Conservation (phyloP, 2,797 vertebrate species). For the Urosaurus nigricauda region DNA sequence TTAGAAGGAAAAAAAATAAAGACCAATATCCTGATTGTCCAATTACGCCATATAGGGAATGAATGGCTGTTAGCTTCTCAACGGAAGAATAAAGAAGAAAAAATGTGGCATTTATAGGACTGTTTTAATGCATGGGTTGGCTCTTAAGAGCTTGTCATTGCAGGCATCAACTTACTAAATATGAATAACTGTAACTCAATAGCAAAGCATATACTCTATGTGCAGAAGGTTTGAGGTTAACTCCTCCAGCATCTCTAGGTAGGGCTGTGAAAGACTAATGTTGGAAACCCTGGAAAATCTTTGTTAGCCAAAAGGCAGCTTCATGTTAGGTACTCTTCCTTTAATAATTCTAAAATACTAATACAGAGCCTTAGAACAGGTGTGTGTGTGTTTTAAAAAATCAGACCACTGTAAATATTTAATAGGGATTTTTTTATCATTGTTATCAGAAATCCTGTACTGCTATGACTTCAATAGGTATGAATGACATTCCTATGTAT, state of each 20-base stretch:
- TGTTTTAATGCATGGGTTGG: neutral
- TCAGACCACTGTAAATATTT: conserved; percentile 11
- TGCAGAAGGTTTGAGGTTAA: neutral
- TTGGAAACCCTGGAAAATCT: neutral
- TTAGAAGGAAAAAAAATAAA: neutral
- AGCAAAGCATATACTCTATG: neutral
- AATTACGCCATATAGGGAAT: neutral
- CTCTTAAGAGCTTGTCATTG: neutral
- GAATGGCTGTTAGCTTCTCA: too few relatives aligned
- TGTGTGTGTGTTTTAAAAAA: neutral
- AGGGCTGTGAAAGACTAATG: neutral
- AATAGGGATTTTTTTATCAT: neutral
- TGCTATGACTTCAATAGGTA: neutral
- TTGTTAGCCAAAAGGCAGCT: neutral
- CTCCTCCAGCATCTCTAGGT: neutral
- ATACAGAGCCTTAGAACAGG: neutral
- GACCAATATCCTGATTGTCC: neutral
- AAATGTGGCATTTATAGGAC: neutral
- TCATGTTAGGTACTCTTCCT: neutral
- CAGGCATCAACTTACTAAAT: neutral
- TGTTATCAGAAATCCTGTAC: conserved; percentile 4
- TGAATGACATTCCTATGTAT: neutral
- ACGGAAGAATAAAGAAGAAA: neutral
- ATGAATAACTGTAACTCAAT: neutral
- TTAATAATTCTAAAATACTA: neutral